Percentiles rank a stretch among this genome's conserved stretches.
Evolutionary conservation across 2,113 vertebrate species (phyloP).

Genomic region (Corythaeola cristata): DNA sequence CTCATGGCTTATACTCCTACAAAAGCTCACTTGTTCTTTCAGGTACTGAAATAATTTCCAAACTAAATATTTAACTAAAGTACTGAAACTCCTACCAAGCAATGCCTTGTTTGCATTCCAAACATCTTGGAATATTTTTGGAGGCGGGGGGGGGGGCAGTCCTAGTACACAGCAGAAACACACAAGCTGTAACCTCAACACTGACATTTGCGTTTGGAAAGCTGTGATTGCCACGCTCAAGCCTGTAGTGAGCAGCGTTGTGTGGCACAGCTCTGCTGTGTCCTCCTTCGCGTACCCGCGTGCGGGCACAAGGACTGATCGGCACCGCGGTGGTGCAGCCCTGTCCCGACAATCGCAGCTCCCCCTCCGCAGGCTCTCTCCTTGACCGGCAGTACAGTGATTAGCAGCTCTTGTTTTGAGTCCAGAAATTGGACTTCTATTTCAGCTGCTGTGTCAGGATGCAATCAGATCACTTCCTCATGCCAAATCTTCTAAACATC

Average conservation of each 20-base stretch:
- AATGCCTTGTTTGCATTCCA: slow-evolving; percentile 43
- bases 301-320: not conserved
- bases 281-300: not conserved
- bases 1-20: not conserved
- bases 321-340: not conserved
- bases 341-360: not conserved
- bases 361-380: not conserved
- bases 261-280: not conserved
- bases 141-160: not conserved
- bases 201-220: not conserved
- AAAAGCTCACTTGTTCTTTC: not conserved
- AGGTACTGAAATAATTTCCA: slow-evolving; percentile 28
- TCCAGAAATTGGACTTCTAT: not conserved
- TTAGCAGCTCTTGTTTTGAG: not conserved
- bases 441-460: not conserved
- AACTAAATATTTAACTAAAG: slow-evolving; percentile 46
- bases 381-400: not conserved
- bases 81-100: slow-evolving; percentile 3
- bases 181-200: not conserved
- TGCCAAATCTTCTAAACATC: not conserved
- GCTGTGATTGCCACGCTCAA: accelerated
- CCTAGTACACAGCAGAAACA: not conserved
- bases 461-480: not conserved
- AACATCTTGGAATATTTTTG: not conserved
- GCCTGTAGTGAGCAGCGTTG: accelerated